Evolutionary conservation across 2,888 invertebrate species (phyloP), one percentile per base, ranked within the genome.

Genomic region (Tenodera sinensis): DNA sequence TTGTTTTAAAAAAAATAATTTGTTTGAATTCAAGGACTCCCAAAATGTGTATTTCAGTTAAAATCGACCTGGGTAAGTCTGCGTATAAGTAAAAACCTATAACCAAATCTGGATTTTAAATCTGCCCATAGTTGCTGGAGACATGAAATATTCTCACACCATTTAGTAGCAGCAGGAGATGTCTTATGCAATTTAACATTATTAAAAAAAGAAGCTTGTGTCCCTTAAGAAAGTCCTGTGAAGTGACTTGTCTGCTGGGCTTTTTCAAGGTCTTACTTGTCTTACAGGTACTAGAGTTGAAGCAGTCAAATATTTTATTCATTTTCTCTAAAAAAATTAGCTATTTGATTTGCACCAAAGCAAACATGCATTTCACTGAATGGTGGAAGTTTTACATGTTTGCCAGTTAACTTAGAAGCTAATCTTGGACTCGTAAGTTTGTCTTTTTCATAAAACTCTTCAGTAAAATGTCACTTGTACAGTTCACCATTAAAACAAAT

Each of bases 21-120:
- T n/a, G n/a, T n/a, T n/a, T n/a, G n/a, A n/a, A n/a, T n/a, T n/a
- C n/a, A n/a, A n/a, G n/a, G n/a, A n/a, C n/a, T n/a, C n/a, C n/a
- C n/a, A n/a, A n/a, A n/a, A n/a, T n/a, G n/a, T n/a, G n/a, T n/a
- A n/a, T n/a, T n/a, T n/a, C n/a, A n/a, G n/a, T n/a, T n/a, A n/a
- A n/a, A n/a, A n/a, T n/a, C n/a, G n/a, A n/a, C 89, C 84, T 88
- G 85, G 28, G 89, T 88, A 25, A 89, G 84, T 14, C 88, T 20
- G n/a, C 82, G 84, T 12, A 30, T 89, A 30, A 89, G 54, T 8
- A 89, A 27, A 82, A 88, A 89, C 28, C 8, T 34, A 54, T 84
- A 89, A 27, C 71, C 20, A 84, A 27, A 89, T n/a, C 54, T 89
- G 2, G 28, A 27, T 30, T 71, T 88, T 7, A 89, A 34, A 4